Evolutionary conservation across 2,888 invertebrate genomes (phyloP).

Genomic region (Apotomis betuletana): DNA sequence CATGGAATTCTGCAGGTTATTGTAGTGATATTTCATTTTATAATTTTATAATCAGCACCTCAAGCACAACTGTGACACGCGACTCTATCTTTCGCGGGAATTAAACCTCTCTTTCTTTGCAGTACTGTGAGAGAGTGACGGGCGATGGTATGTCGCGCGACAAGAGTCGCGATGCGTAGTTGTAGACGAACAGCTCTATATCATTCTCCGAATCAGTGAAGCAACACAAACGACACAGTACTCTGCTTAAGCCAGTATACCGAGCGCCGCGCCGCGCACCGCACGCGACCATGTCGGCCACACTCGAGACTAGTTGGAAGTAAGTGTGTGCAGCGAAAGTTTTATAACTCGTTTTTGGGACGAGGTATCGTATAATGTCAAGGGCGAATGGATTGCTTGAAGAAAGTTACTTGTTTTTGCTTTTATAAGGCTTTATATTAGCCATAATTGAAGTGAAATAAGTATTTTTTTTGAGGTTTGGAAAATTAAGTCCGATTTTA

Average conservation of each 20-base stretch:
- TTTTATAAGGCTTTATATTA: background rate
- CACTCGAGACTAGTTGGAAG: conserved; percentile 72
- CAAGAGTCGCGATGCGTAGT: no score
- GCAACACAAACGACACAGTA: background rate
- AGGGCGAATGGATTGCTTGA: conserved; percentile 15
- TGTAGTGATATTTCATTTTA: no score
- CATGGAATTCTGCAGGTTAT: no score
- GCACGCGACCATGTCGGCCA: conserved; percentile 66
- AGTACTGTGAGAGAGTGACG: no score
- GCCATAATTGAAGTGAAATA: background rate
- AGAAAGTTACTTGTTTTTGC: background rate
- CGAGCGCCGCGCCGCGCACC: conserved; percentile 43
- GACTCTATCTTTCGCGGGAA: background rate
- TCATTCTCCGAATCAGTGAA: conserved; percentile 1
- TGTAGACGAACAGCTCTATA: background rate
- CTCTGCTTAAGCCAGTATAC: conserved; percentile 19
- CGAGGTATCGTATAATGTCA: conserved; percentile 19
- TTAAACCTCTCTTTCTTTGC: background rate
- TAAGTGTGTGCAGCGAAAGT: conserved; percentile 70
- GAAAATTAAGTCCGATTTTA: background rate
- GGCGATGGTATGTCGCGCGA: no score
- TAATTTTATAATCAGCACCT: no score
- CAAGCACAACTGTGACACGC: no score
- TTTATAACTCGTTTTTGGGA: conserved; percentile 39
- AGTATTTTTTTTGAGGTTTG: background rate